These are phyloP conservation scores for Cantharis flavilabris DNA, from an alignment of 2,888 invertebrate genomes.

Conservation along the genomic window DNA sequence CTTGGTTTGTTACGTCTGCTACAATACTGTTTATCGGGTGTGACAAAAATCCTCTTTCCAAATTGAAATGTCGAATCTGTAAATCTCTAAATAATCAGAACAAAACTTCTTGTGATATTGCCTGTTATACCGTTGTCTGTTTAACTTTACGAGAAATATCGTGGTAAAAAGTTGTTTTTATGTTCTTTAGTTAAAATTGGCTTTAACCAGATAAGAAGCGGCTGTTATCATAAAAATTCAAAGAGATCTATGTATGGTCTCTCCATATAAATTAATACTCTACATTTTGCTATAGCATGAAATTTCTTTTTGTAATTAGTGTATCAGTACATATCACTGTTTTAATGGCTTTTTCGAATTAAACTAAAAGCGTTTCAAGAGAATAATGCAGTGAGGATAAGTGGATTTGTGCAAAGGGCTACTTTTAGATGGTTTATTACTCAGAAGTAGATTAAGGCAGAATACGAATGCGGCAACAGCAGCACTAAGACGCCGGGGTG, in stretches of 20 bases:
- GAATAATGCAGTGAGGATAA: slow-evolving; percentile 7
- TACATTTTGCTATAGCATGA: not conserved
- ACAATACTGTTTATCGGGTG: slow-evolving; percentile 5
- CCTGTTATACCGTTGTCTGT: slow-evolving; percentile 22
- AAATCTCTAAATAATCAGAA: slow-evolving; percentile 24
- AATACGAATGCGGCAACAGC: slow-evolving; percentile 25
- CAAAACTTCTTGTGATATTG: slow-evolving; percentile 26
- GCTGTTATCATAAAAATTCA: not conserved
- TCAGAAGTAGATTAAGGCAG: slow-evolving; percentile 22
- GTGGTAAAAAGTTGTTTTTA: slow-evolving; percentile 16
- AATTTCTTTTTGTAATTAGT: not conserved
- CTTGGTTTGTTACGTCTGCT: slow-evolving; percentile 5
- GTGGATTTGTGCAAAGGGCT: slow-evolving; percentile 19
- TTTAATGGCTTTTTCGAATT: not conserved
- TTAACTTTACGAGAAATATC: slow-evolving; percentile 22
- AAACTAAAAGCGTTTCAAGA: not conserved
- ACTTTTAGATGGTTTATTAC: slow-evolving; percentile 22
- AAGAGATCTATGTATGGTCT: not conserved
- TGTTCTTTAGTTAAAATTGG: slow-evolving; percentile 18
- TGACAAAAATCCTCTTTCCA: slow-evolving; percentile 18
- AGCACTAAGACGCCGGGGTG: slow-evolving; percentile 40
- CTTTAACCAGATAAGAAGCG: slow-evolving; percentile 5
- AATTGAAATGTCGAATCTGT: slow-evolving; percentile 23
- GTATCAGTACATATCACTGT: not conserved
- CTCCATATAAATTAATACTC: not conserved